phyloP scores from a whole-genome alignment of 2,797 vertebrate genomes.

The Odontamblyopus lacepedii region DNA sequence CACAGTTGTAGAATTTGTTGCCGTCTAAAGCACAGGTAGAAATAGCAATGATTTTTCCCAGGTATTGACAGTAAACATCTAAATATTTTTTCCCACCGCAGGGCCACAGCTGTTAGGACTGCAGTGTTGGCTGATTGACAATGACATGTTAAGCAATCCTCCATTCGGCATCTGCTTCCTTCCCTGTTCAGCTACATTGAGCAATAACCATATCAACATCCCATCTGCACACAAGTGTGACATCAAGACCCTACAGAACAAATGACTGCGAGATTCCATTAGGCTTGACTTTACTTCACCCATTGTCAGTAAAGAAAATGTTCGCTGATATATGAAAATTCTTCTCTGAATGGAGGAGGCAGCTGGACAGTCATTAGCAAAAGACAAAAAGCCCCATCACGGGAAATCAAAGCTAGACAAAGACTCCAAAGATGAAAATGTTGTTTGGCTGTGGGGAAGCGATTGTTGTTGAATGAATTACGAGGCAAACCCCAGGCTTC shows the following conservation, averaged over 20 bases:
- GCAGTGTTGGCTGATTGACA: slow-evolving; percentile 33
- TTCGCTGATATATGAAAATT: neutral
- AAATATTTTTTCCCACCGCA: slow-evolving; percentile 14
- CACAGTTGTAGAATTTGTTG: neutral
- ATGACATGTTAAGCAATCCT: slow-evolving; percentile 32
- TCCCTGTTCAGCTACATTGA: slow-evolving; percentile 40
- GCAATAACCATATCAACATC: slow-evolving; percentile 25
- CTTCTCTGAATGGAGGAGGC: neutral
- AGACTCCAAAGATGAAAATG: slow-evolving; percentile 10
- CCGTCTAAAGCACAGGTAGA: neutral
- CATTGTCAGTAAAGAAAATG: neutral
- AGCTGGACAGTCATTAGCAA: slow-evolving; percentile 7
- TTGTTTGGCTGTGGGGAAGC: slow-evolving; percentile 1
- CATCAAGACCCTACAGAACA: slow-evolving; percentile 27
- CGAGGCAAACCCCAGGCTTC: neutral
- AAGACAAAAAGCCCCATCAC: slow-evolving; percentile 8
- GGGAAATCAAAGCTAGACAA: slow-evolving; percentile 18
- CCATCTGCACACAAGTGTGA: slow-evolving; percentile 47
- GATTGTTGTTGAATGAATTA: slow-evolving; percentile 9
- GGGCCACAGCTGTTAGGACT: slow-evolving; percentile 48
- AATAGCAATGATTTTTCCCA: neutral
- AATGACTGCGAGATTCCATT: slow-evolving; percentile 14
- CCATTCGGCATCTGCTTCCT: slow-evolving; percentile 51
- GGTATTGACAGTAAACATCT: neutral
- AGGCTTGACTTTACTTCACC: neutral